A percentile compares a stretch with the other conserved stretches of the same genome.
Evolutionary conservation across 2,888 invertebrate species (phyloP).

Genomic region (Ceramica pisi): DNA sequence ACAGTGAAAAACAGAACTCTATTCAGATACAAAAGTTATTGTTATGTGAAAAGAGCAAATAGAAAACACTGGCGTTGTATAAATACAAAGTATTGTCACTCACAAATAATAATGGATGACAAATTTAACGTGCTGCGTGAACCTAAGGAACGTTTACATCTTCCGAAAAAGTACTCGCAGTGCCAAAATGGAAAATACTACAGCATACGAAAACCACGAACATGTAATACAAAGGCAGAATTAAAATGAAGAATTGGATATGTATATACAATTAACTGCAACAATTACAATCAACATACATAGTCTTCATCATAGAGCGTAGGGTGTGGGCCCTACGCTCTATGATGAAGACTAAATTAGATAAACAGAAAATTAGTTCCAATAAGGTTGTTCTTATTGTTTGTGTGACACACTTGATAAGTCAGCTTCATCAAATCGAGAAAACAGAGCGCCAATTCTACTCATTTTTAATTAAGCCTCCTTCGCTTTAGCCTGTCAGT

Average conservation of each 20-base stretch:
- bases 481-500: too few relatives aligned
- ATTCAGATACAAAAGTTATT: slow-evolving; percentile 42
- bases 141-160: slow-evolving; percentile 28
- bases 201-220: not conserved
- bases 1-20: slow-evolving; percentile 13
- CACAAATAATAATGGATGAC: not conserved
- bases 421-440: too few relatives aligned
- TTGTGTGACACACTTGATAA: too few relatives aligned
- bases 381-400: too few relatives aligned
- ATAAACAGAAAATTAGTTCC: too few relatives aligned
- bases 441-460: too few relatives aligned
- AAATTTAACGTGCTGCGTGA: not conserved
- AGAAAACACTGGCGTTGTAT: slow-evolving; percentile 35
- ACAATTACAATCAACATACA: too few relatives aligned
- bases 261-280: not conserved
- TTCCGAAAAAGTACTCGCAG: slow-evolving; percentile 15
- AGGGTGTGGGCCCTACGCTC: too few relatives aligned
- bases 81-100: slow-evolving; percentile 31
- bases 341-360: too few relatives aligned
- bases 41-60: slow-evolving; percentile 7
- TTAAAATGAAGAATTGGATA: not conserved
- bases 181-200: slow-evolving; percentile 10
- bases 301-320: too few relatives aligned
- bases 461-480: too few relatives aligned
- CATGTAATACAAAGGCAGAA: not conserved